phyloP scores from a whole-genome alignment of 1,140 invertebrate species.

The Aphidius ervi region DNA sequence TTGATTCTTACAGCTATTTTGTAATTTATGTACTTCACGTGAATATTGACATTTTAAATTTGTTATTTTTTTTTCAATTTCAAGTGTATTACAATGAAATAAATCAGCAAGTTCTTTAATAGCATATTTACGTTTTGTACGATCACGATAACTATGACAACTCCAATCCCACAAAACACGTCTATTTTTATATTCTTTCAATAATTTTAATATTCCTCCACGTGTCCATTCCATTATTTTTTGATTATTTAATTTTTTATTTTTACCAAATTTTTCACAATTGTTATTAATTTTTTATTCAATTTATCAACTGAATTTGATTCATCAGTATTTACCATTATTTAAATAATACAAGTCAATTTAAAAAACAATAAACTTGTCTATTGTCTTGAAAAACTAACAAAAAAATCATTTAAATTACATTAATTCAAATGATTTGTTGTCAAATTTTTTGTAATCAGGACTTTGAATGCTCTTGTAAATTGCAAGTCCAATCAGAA shows the following conservation, averaged over 20 bases:
- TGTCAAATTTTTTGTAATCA: no score
- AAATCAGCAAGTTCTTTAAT: conserved; percentile 51
- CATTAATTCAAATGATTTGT: no score
- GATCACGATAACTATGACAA: conserved; percentile 50
- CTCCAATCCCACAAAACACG: conserved; percentile 53
- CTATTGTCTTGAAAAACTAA: no score
- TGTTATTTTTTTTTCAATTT: conserved; percentile 54
- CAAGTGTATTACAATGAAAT: conserved; percentile 50
- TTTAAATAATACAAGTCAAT: no score
- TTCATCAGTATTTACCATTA: no score
- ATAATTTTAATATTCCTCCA: conserved; percentile 48
- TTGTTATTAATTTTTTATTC: background rate
- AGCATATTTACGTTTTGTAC: conserved; percentile 46
- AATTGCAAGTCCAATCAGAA: no score
- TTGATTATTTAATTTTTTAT: background rate
- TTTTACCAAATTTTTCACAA: conserved; percentile 7
- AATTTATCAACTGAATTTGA: no score
- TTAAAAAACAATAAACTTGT: no score
- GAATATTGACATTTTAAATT: conserved; percentile 53
- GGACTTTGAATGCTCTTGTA: no score
- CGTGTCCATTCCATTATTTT: conserved; percentile 55
- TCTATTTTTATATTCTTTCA: conserved; percentile 51
- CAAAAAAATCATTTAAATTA: no score
- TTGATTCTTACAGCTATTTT: conserved; percentile 32
- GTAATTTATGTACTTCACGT: conserved; percentile 51